Conservation (phyloP, 2,113 vertebrate species). For the Probosciger aterrimus region DNA sequence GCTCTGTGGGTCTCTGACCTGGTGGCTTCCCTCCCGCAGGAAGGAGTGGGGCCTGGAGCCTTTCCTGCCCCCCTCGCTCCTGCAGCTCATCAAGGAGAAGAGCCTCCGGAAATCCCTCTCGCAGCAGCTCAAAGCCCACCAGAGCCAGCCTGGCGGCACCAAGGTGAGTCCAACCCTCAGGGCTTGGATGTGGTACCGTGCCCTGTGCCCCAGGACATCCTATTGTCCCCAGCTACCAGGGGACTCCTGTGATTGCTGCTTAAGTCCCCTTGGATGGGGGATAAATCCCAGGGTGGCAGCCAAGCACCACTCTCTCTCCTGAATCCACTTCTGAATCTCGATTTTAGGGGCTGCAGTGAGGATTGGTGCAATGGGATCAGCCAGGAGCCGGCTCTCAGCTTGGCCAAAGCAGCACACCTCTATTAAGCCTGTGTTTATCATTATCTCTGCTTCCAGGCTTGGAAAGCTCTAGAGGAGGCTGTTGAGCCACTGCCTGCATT, state of each 20-base stretch:
- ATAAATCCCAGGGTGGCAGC: neutral
- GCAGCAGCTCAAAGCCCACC: slow-evolving; percentile 93
- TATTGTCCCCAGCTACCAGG: neutral
- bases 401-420: neutral
- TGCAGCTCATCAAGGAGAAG: slow-evolving; percentile 94
- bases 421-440: neutral
- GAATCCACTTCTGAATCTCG: neutral
- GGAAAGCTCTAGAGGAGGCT: neutral
- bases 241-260: neutral
- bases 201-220: neutral
- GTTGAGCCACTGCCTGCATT: neutral
- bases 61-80: slow-evolving; percentile 92
- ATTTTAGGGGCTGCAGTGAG: neutral
- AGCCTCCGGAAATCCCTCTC: slow-evolving; percentile 93
- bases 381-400: neutral
- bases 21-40: slow-evolving; percentile 67
- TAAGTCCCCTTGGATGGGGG: neutral
- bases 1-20: neutral
- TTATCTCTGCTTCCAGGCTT: neutral
- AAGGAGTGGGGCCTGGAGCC: slow-evolving; percentile 98
- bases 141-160: slow-evolving; percentile 87
- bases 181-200: neutral
- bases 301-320: neutral
- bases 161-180: slow-evolving; percentile 78
- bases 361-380: neutral